Evolutionary conservation across 1,140 invertebrate species (phyloP), one percentile per base, ranked within the genome.

Genomic region (Musca domestica): DNA sequence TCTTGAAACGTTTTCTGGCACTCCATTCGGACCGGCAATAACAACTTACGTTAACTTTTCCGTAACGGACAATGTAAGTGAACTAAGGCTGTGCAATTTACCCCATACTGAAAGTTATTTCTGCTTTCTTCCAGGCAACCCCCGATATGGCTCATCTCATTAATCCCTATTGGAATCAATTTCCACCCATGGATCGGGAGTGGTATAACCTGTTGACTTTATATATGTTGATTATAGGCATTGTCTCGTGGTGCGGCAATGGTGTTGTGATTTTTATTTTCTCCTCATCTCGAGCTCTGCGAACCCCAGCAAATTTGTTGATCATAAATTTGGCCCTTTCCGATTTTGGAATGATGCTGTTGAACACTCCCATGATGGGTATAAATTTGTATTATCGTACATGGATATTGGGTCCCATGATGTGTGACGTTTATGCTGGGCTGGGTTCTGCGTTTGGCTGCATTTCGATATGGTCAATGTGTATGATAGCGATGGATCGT

Each of bases 311-410:
- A 63, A 88, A 88, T 75, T 75, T 87, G 17, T 74, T 88, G 70
- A 84, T 88, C 20, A 83, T 87, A 22, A 88, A 88, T 78, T 73
- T 88, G 67, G 86, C 87, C 7, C 82, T 88, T 67, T 86, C 85
- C 23, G 77, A 96, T 76, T 94, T 95, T 74, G 81, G 90, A 46
- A 95, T 95, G 90, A 95, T 95, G 92, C 84, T 90, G 67, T 83
- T 82, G 67, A 93, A 94, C 90, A 87, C 90, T 70, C 92, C 92
- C 25, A 86, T 91, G 67, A 94, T 95, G 91, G 88, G 93, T 27
- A 87, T 93, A 69, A 95, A 93, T 82, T 92, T 92, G 80, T 94
- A 92, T 75, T 87, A 90, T 72, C 92, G 94, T 84, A 94, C 92
- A 9, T 95, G 93, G 93, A 87, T 92, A 54, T 85, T 93, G 63